These are phyloP conservation scores for Uria aalge DNA, from an alignment of 2,113 vertebrate genomes.

Conservation along the genomic window DNA sequence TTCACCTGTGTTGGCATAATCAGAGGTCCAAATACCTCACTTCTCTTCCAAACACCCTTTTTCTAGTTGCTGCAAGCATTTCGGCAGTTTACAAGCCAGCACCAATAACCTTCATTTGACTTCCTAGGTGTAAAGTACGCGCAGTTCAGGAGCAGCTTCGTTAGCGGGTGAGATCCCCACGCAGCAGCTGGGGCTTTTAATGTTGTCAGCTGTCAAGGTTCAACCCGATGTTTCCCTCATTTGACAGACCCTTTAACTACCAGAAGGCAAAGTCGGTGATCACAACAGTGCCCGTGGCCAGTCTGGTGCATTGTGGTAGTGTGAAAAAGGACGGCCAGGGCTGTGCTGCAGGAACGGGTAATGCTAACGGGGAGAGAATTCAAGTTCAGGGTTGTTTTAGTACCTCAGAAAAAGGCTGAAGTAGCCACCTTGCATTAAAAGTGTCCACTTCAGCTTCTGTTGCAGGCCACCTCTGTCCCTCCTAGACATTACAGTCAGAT, in stretches of 20 bases:
- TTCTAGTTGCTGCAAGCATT: background rate
- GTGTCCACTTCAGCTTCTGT: background rate
- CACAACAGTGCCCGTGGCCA: accelerated
- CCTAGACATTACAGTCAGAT: background rate
- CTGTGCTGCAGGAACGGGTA: accelerated
- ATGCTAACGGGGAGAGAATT: background rate
- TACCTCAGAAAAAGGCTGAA: background rate
- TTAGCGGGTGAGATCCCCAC: background rate
- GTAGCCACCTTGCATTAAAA: background rate
- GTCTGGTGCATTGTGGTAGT: too few relatives aligned
- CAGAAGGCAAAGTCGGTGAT: background rate
- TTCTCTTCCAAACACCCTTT: background rate
- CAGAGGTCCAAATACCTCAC: background rate
- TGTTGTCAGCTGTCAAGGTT: background rate
- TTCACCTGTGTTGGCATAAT: background rate
- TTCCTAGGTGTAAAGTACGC: background rate
- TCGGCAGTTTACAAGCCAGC: background rate
- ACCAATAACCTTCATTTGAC: background rate
- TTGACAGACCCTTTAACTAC: background rate
- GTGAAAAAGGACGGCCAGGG: background rate
- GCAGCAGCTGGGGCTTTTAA: background rate
- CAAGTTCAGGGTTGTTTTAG: background rate
- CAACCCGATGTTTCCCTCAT: background rate
- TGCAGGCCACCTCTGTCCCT: background rate
- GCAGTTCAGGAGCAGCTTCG: background rate